A percentile compares a stretch with the other conserved stretches of the same genome.
phyloP scores from a whole-genome alignment of 2,113 vertebrate species.

The Harpagus bidentatus region DNA sequence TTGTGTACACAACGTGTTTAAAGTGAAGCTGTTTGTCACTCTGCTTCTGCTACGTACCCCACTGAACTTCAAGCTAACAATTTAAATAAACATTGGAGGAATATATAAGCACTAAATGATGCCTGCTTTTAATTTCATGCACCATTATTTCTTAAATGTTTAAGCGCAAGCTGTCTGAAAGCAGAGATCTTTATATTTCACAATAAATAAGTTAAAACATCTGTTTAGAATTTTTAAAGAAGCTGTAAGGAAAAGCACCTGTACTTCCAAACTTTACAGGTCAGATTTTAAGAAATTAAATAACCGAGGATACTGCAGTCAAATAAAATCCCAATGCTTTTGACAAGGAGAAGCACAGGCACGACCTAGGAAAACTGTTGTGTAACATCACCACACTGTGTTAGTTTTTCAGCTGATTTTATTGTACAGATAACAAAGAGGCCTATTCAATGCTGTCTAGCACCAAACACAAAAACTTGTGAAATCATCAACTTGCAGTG shows the following conservation, averaged over 20 bases:
- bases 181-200: not conserved
- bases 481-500: not conserved
- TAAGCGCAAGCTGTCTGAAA: not conserved
- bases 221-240: not conserved
- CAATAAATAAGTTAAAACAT: not conserved
- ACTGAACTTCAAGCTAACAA: not conserved
- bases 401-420: not conserved
- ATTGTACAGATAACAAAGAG: not conserved
- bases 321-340: not conserved
- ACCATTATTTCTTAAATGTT: not conserved
- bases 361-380: not conserved
- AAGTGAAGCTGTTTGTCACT: not conserved
- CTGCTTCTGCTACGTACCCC: not conserved
- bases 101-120: not conserved
- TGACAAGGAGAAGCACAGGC: not conserved
- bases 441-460: not conserved
- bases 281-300: not conserved
- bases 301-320: not conserved
- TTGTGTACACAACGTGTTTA: fast-evolving
- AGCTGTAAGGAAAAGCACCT: not conserved
- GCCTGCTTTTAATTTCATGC: constrained; percentile 19
- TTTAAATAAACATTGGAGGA: not conserved
- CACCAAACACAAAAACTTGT: not conserved
- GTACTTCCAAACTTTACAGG: not conserved
- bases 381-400: fast-evolving